phyloP scores from a whole-genome alignment of 2,113 vertebrate species.

The Pluvianellus socialis region DNA sequence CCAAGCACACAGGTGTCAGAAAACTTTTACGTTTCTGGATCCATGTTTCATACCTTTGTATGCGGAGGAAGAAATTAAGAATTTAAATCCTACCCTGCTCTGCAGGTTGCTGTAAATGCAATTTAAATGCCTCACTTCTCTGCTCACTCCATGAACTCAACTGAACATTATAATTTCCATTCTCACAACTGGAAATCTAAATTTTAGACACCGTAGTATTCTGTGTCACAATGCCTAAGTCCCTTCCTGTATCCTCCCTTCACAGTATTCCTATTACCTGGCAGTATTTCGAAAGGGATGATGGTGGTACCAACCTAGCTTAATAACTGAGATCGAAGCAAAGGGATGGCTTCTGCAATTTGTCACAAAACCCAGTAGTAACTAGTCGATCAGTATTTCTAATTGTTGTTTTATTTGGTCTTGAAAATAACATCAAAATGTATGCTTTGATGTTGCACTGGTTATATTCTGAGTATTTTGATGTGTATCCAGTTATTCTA shows the following conservation, averaged over 20 bases:
- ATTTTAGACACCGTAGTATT: background rate
- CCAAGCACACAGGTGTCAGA: background rate
- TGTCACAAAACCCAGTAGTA: background rate
- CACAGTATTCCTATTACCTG: background rate
- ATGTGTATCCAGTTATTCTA: background rate
- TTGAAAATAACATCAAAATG: constrained; percentile 6
- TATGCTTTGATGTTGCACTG: background rate
- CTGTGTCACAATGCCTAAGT: background rate
- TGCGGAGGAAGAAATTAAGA: background rate
- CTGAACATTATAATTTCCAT: background rate
- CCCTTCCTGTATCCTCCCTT: background rate
- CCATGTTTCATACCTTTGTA: background rate
- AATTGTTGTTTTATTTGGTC: background rate
- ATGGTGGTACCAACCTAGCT: background rate
- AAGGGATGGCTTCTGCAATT: background rate
- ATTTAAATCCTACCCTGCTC: background rate
- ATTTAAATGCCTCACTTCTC: background rate
- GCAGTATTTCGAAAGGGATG: background rate
- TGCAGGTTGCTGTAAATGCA: background rate
- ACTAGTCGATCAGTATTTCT: background rate
- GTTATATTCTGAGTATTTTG: background rate
- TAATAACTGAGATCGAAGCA: background rate
- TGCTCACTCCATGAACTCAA: background rate
- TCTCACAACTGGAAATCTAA: background rate
- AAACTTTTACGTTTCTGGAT: background rate